Conservation (phyloP, 2,888 invertebrate genomes). For the Achlya flavicornis region DNA sequence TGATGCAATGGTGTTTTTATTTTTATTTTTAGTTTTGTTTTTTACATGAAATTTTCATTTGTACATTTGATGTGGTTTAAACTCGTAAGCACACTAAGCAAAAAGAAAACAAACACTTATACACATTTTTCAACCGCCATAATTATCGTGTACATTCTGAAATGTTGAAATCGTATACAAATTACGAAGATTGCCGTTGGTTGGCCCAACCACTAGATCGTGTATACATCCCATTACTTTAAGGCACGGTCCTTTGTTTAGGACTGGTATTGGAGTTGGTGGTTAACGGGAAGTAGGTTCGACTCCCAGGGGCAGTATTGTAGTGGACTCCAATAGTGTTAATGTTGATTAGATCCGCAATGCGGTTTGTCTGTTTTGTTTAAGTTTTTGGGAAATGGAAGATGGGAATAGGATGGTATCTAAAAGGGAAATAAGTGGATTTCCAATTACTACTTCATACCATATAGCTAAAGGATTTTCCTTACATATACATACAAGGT, state of each 20-base stretch:
- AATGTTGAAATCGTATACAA: neutral
- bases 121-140: too few species aligned
- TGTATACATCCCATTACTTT: neutral
- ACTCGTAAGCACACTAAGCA: too few species aligned
- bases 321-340: constrained; percentile 1
- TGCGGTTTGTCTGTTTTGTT: neutral
- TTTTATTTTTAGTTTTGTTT: too few species aligned
- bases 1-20: too few species aligned
- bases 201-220: neutral
- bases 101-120: too few species aligned
- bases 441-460: neutral
- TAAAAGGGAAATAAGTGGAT: neutral
- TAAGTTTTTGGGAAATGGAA: neutral
- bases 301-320: constrained; percentile 1
- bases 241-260: constrained; percentile 12
- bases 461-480: neutral
- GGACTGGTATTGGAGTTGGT: constrained; percentile 12
- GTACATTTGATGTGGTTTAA: too few species aligned
- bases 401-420: neutral
- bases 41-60: too few species aligned
- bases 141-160: too few species aligned
- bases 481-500: too few species aligned
- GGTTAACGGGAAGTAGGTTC: constrained; percentile 1
- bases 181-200: neutral
- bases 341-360: neutral